Evolutionary conservation across 2,888 invertebrate species (phyloP).

Genomic region (Hemicrepidius hirtus): DNA sequence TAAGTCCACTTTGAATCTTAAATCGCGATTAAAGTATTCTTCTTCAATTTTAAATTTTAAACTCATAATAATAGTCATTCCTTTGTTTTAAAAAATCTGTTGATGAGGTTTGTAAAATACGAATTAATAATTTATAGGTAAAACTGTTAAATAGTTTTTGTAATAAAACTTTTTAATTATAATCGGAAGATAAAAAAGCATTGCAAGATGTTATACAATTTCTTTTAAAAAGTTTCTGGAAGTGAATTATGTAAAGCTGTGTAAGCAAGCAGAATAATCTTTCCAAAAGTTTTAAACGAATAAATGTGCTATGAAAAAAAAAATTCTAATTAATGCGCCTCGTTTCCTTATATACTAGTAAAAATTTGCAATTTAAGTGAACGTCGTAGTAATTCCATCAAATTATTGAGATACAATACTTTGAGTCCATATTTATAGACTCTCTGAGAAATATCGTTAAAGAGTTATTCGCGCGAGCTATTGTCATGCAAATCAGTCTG

Average conservation of each 20-base stretch:
- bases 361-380: conserved; percentile 44
- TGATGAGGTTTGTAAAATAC: too few species aligned
- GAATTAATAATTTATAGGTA: too few species aligned
- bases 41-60: too few species aligned
- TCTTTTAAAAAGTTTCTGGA: neutral
- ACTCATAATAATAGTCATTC: too few species aligned
- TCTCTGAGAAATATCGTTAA: conserved; percentile 50
- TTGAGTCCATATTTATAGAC: conserved; percentile 39
- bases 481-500: conserved; percentile 55
- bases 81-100: too few species aligned
- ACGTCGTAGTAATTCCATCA: conserved; percentile 25
- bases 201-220: neutral
- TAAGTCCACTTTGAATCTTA: too few species aligned
- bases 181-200: neutral
- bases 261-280: conserved; percentile 18
- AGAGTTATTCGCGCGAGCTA: conserved; percentile 52
- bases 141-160: too few species aligned
- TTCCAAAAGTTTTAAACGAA: conserved; percentile 24
- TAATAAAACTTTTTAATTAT: too few species aligned
- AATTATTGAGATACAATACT: conserved; percentile 39
- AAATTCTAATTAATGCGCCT: conserved; percentile 31
- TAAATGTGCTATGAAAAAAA: conserved; percentile 28
- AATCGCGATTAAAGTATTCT: too few species aligned
- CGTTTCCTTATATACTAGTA: conserved; percentile 23
- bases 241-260: conserved; percentile 20